Conservation (phyloP, 2,797 vertebrate genomes). For the Phataginus tricuspis region DNA sequence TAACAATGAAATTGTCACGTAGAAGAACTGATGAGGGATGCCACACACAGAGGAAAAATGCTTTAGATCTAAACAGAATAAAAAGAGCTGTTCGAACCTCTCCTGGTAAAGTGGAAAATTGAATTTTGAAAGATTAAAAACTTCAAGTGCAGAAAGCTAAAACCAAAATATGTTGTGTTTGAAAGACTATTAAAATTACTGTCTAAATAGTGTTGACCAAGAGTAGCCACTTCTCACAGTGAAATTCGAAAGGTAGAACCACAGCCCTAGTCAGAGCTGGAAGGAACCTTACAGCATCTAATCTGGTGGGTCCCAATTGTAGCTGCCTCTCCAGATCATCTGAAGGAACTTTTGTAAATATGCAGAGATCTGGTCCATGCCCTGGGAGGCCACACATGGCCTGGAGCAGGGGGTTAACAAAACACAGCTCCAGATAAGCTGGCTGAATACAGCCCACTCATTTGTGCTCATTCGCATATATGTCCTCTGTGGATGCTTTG, state of each 20-base stretch:
- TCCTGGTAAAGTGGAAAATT: not conserved
- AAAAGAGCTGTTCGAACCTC: not conserved
- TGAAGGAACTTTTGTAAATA: not conserved
- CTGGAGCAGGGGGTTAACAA: not conserved
- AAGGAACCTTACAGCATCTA: not conserved
- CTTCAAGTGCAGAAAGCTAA: not conserved
- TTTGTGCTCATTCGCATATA: not conserved
- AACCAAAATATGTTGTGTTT: not conserved
- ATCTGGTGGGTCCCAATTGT: not conserved
- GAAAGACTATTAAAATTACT: not conserved
- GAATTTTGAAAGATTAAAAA: slow-evolving; percentile 19
- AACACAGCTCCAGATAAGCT: not conserved
- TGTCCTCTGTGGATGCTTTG: not conserved
- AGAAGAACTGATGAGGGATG: not conserved
- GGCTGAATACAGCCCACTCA: not conserved
- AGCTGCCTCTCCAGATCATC: not conserved
- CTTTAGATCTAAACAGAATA: not conserved
- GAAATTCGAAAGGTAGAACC: not conserved
- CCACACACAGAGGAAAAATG: not conserved
- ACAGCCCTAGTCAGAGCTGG: not conserved
- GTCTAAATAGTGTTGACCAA: not conserved
- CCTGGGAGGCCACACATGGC: not conserved
- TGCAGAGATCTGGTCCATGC: not conserved
- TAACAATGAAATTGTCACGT: not conserved
- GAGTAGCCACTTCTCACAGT: not conserved